A percentile compares a stretch with the other conserved stretches of the same genome.
Conservation (phyloP, 2,888 invertebrate species). For the Fragum whitleyi region DNA sequence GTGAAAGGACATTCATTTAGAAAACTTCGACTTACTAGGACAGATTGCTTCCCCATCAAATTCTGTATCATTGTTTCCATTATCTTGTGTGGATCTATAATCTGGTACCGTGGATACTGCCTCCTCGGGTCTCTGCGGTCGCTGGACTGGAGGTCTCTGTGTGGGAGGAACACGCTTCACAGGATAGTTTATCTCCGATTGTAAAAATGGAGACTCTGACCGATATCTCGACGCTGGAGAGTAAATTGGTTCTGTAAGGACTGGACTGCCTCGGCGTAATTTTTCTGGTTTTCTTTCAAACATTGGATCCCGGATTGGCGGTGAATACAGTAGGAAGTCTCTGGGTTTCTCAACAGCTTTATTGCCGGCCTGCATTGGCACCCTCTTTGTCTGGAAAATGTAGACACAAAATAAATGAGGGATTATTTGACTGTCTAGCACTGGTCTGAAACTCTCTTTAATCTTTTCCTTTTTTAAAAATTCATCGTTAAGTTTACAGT, state of each 20-base stretch:
- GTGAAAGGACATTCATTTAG: too few relatives aligned
- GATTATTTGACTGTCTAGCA: neutral
- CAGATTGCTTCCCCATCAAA: constrained; percentile 68
- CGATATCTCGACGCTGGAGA: constrained; percentile 12
- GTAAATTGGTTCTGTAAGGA: constrained; percentile 25
- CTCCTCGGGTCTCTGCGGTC: constrained; percentile 1
- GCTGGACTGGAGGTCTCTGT: neutral
- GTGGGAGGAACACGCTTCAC: constrained; percentile 26
- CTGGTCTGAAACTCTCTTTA: neutral
- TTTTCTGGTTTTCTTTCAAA: constrained; percentile 60
- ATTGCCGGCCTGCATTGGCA: constrained; percentile 50
- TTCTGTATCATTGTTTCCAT: constrained; percentile 39
- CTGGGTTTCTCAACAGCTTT: constrained; percentile 44
- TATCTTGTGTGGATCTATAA: constrained; percentile 1
- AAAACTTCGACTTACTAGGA: constrained; percentile 45
- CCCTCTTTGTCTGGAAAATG: constrained; percentile 55
- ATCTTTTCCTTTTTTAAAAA: neutral
- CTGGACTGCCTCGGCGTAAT: constrained; percentile 43
- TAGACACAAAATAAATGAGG: too few relatives aligned
- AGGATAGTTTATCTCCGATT: constrained; percentile 24
- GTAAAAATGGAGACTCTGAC: neutral
- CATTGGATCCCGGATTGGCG: constrained; percentile 35
- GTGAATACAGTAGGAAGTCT: constrained; percentile 34
- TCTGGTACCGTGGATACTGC: constrained; percentile 16
- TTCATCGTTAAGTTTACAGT: too few relatives aligned